Base-by-base conservation (phyloP, 2,113 vertebrate species). In the Hippocampus guttulatus region DNA sequence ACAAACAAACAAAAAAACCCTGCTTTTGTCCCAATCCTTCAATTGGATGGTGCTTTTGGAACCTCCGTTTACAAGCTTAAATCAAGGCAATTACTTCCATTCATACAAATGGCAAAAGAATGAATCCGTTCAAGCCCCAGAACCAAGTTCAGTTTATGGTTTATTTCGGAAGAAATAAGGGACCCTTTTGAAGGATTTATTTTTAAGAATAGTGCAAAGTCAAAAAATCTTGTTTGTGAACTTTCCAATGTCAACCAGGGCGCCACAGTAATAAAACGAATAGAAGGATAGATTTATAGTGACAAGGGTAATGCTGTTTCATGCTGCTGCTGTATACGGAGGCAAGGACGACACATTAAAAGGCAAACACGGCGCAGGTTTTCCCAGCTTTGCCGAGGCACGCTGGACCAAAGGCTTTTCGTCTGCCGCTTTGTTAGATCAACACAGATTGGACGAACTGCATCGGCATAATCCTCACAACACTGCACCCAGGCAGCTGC, bases 381-480 rank as follows among this genome's bases (percentile, higher is more conserved):
- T 69, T 23, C 9, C 71, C 64, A 62, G 65, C 73, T n/a, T 76
- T 5, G 79, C 83, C 86, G 85, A 84, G 64, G 68, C 61, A 74
- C 75, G 41, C 74, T 68, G 78, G 77, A 81, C 82, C 64, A 70
- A 64, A 81, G 75, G 73, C 82, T 77, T 77, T 69, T 84, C 73
- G 76, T 84, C 80, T 85, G 80, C 79, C 68, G 82, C 75, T 84
- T 77, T 81, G 71, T 73, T 81, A 76, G 73, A 89, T 87, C 78
- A 86, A 85, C 89, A 89, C 82, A 86, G 80, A 88, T 76, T 77
- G 81, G 82, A 78, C 82, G 47, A 77, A 77, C 81, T 78, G 73
- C 62, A 77, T 80, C 82, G 64, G 69, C 76, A 68, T 78, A 84
- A 82, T 86, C 79, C 80, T 85, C 73, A 74, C 75, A 79, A 80